Conservation (phyloP, 2,888 invertebrate species). For the Folsomia manolachei region DNA sequence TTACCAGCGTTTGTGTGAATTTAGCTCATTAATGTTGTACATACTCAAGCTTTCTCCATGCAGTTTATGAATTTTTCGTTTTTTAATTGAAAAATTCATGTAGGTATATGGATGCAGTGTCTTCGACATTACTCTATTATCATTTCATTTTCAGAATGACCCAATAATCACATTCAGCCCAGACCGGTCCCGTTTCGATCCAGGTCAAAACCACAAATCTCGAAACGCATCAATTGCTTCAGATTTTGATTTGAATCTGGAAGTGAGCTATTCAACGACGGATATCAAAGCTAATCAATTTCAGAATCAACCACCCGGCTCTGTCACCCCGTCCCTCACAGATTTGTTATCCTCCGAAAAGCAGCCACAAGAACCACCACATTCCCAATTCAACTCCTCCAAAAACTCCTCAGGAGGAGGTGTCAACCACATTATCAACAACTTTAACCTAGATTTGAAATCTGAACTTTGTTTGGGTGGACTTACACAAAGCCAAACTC, state of each 20-base stretch:
- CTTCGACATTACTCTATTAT: too few species aligned
- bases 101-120: too few species aligned
- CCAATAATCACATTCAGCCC: slow-evolving; percentile 48
- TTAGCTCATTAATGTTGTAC: too few species aligned
- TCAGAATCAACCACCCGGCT: background rate
- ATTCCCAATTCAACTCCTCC: slow-evolving; percentile 9
- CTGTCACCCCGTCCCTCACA: background rate
- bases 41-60: too few species aligned
- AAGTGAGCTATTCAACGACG: background rate
- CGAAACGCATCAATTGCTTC: slow-evolving; percentile 24
- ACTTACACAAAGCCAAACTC: background rate
- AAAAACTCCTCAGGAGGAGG: background rate
- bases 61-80: too few species aligned
- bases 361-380: slow-evolving; percentile 23
- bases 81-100: too few species aligned
- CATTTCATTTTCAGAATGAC: slow-evolving; percentile 32
- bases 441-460: background rate
- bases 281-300: background rate
- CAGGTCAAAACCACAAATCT: slow-evolving; percentile 12
- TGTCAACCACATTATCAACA: background rate
- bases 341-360: background rate
- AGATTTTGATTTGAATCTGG: background rate
- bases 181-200: slow-evolving; percentile 42
- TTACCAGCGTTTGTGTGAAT: too few species aligned
- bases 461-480: background rate